Base-by-base conservation (phyloP, 2,888 invertebrate genomes). In the Chymomyza procnemis region DNA sequence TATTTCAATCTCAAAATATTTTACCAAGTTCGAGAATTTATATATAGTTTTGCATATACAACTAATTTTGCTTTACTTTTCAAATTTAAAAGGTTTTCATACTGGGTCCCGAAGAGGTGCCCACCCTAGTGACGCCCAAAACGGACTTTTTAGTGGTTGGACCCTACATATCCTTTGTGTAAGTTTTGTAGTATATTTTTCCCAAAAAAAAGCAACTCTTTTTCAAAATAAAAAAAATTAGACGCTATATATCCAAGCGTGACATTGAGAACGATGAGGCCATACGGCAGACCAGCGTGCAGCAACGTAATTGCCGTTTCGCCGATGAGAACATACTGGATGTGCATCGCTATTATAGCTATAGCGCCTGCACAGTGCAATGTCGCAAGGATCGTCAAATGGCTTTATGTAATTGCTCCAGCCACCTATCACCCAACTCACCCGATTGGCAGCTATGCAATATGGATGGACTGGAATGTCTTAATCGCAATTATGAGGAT, bases 251-350 rank as follows among this genome's bases (percentile, higher is more conserved):
- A 41, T 90, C 92, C 30, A 92, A 93, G 14, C 90, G 92, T 1
- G 93, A 95, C 83, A 95, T 95, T 74, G 94, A 94, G 79, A 95
- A 95, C 86, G 94, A 95, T 79, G 93, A 93, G 1, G 92, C 93
- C 64, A 93, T 94, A 0, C 92, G 92, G 1, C 92, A 93, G 59
- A 93, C 95, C 0, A 92, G 93, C 6, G 91, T 94, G 0, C 87
- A 92, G 8, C 94, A 95, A 86, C 92, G 96, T 8, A 93, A 94
- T 57, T 96, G 96, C 81, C 93, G 94, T 9, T 96, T 95, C 86
- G 91, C 92, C 55, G 91, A 94, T 66, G 96, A 96, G 89, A 94
- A 94, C 62, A 88, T 86, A 54, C 90, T 93, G 9, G 92, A 93
- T 26, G 92, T 95, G 0, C 94, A 94, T 88, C 92, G 92, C 0